These are phyloP conservation scores for Hypercompe scribonia DNA, from an alignment of 2,888 invertebrate species.

Conservation along the genomic window DNA sequence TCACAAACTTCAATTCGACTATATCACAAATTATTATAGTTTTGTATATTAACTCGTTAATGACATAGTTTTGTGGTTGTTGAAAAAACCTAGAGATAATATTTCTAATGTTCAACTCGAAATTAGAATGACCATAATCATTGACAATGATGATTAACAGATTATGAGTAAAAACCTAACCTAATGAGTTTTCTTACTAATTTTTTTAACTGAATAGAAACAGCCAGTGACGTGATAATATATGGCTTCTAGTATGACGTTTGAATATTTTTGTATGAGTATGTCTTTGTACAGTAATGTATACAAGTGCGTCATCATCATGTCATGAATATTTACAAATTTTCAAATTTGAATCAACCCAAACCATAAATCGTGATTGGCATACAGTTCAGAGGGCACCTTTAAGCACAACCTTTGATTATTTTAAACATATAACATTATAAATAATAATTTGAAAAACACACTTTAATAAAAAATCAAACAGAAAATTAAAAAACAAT, in stretches of 20 bases:
- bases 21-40: too few species aligned
- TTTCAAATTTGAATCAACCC: slow-evolving; percentile 1
- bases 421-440: neutral
- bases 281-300: neutral
- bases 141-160: too few species aligned
- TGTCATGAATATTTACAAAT: neutral
- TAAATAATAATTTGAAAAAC: too few species aligned
- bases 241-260: neutral
- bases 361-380: neutral
- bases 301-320: neutral
- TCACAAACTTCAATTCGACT: too few species aligned
- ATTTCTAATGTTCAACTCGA: too few species aligned
- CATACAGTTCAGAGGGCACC: neutral
- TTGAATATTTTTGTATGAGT: neutral
- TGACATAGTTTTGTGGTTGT: too few species aligned
- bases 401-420: neutral
- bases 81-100: too few species aligned
- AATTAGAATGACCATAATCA: too few species aligned
- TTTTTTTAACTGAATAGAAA: neutral
- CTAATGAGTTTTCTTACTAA: neutral
- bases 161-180: too few species aligned
- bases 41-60: too few species aligned
- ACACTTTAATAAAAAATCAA: too few species aligned
- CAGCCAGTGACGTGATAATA: neutral
- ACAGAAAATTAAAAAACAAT: too few species aligned